A percentile compares a stretch with the other conserved stretches of the same genome.
Evolutionary conservation across 2,113 vertebrate genomes (phyloP).

Genomic region (Trogon surrucura): DNA sequence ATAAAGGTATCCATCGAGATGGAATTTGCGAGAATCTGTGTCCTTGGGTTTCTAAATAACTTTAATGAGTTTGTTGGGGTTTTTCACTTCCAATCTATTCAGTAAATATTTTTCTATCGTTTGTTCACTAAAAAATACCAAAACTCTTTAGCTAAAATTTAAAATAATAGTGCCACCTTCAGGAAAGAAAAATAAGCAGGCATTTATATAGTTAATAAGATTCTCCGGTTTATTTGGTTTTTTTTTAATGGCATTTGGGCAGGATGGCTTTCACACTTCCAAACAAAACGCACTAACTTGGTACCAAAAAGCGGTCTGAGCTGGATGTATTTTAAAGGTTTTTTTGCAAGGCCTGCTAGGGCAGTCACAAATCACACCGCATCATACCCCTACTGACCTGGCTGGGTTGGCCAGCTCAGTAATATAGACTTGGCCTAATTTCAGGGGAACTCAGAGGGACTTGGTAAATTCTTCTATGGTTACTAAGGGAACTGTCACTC

Average conservation of each 20-base stretch:
- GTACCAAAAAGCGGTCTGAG: not conserved
- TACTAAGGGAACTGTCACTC: not conserved
- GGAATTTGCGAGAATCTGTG: not conserved
- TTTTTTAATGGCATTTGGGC: not conserved
- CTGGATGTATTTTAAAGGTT: not conserved
- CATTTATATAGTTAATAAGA: not conserved
- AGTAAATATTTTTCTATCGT: not conserved
- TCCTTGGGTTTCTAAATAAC: not conserved
- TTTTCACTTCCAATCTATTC: not conserved
- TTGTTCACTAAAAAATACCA: not conserved
- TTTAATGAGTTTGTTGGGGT: not conserved
- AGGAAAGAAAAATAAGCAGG: slow-evolving; percentile 15
- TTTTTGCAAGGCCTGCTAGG: not conserved
- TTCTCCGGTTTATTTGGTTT: not conserved
- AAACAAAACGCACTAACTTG: not conserved
- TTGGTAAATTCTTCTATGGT: not conserved
- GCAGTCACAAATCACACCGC: not conserved
- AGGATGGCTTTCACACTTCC: not conserved
- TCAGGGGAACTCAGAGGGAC: not conserved
- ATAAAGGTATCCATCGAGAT: not conserved
- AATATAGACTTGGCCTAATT: not conserved
- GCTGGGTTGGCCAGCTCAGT: not conserved
- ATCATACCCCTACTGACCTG: not conserved
- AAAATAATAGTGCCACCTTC: slow-evolving; percentile 64
- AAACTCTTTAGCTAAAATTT: not conserved